Percentiles rank a stretch among this genome's conserved stretches.
phyloP scores from a whole-genome alignment of 2,888 invertebrate species.

The Oscheius sp. region DNA sequence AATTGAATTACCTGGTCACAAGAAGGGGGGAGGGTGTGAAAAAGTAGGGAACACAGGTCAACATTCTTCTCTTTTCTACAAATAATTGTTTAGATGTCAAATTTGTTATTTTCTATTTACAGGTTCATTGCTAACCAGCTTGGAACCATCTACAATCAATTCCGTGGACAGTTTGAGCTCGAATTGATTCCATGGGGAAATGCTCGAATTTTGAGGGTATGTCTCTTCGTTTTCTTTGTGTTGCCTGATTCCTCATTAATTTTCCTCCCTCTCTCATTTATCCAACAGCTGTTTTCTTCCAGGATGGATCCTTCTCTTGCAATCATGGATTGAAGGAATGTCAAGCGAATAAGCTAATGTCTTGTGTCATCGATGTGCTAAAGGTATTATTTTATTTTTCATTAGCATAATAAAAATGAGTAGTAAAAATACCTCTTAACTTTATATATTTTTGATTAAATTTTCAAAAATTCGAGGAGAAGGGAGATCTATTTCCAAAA shows the following conservation, averaged over 20 bases:
- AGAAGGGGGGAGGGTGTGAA: neutral
- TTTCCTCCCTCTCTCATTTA: conserved; percentile 4
- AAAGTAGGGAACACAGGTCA: neutral
- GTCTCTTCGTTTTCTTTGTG: conserved; percentile 6
- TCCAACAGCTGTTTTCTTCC: conserved; percentile 34
- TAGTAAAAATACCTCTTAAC: neutral
- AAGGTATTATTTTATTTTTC: conserved; percentile 31
- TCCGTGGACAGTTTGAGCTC: conserved; percentile 60
- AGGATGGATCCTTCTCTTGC: conserved; percentile 69
- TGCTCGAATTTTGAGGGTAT: conserved; percentile 60
- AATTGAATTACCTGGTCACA: no score
- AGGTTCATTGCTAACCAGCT: conserved; percentile 68
- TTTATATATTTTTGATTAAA: no score
- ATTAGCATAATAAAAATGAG: neutral
- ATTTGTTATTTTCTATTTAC: neutral
- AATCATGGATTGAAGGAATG: conserved; percentile 69
- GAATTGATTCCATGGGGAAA: conserved; percentile 69
- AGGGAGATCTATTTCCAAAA: no score
- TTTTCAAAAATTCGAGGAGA: neutral
- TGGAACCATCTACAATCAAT: conserved; percentile 62
- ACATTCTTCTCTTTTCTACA: neutral
- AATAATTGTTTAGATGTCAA: neutral
- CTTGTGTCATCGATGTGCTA: conserved; percentile 65
- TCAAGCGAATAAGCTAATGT: conserved; percentile 68
- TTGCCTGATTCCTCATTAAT: conserved; percentile 3